Evolutionary conservation across 1,140 invertebrate genomes (phyloP), one percentile per base, ranked within the genome.

Genomic region (Hirudo medicinalis): DNA sequence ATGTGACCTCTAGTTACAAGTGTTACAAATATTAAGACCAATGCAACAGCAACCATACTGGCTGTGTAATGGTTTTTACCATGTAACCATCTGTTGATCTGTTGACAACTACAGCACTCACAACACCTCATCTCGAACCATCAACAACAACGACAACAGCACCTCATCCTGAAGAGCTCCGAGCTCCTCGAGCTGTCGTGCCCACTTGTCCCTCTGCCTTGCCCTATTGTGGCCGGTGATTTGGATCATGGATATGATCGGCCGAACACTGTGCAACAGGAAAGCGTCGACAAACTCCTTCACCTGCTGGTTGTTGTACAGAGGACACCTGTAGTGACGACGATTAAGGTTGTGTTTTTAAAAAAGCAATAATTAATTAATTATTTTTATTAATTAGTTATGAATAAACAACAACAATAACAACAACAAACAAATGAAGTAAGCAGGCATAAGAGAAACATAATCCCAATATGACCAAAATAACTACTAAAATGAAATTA

Each of bases 181-280:
- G 78, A 97, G 90, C 75, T 96, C 93, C 76, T 91, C 89, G 20
- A 97, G 82, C 49, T 97, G 82, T 76, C 92, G 86, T 17, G 91
- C 91, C 72, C 96, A 83, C 83, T 94, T 95, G 79, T 97, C 94
- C 70, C 94, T 84, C 81, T 97, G 94, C 43, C 94, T 84, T 3
- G 94, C 94, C 74, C 92, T 84, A 83, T 97, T 98, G 79, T 96
- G 92, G 4, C 94, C 94, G 78, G 89, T 92, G 55, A 63, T 66
- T 78, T 94, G 90, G n/a, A 97, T 84, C 32, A 97, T 84, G 73
- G 86, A 88, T 19, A 88, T 89, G 78, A 97, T 92, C 13, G 93
- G 89, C 27, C 89, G 86, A n/a, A 90, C 87, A 78, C 92, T 94
- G 74, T 91, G 89, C 20, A 85, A 85, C 63, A 97, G 86, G 83